Evolutionary conservation across 1,140 invertebrate species (phyloP), one percentile per base, ranked within the genome.

Genomic region (Drosophila tani): DNA sequence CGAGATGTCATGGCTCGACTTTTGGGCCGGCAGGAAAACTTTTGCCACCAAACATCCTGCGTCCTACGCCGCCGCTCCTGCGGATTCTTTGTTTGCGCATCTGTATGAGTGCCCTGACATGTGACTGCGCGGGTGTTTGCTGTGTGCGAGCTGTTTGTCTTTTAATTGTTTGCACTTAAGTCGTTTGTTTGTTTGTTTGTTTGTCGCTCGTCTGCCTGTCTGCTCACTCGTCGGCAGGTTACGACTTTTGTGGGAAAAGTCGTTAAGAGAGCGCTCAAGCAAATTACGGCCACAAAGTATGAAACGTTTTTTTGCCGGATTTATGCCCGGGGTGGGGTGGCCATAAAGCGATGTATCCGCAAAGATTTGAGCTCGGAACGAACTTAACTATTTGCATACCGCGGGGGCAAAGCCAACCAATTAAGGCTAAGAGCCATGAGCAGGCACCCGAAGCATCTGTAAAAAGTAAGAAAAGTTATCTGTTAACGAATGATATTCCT

Each of bases 101-200:
- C 60, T 75, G 53, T 65, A 50, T 69, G 70, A 68, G 47, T 57
- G 63, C 46, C 55, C 55, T 27, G 56, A 60, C 40, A 66, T 66
- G 41, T 59, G 40, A 45, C 53, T 49, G 55, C 57, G 50, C 63
- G 46, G 43, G 35, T 65, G 38, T 78, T 51, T 56, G 40, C 55
- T 35, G 60, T 46, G 19, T 40, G 57, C 35, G 84, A 88, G 84
- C 85, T 88, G 84, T 88, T 88, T 88, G 84, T 85, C 79, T 88
- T 88, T 88, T 88, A 88, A 88, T 88, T 88, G 84, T 88, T 88
- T 88, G 84, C 84, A 88, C 84, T 88, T 88, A 84, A 84, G 85
- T 75, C 78, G 64, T 65, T 67, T 74, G 60, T 68, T 74, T 68
- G 60, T 59, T 47, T 67, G 66, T 75, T 67, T 78, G 82, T 67